A percentile compares a stretch with the other conserved stretches of the same genome.
Conservation (phyloP, 2,113 vertebrate species). For the Hemibagrus wyckioides region DNA sequence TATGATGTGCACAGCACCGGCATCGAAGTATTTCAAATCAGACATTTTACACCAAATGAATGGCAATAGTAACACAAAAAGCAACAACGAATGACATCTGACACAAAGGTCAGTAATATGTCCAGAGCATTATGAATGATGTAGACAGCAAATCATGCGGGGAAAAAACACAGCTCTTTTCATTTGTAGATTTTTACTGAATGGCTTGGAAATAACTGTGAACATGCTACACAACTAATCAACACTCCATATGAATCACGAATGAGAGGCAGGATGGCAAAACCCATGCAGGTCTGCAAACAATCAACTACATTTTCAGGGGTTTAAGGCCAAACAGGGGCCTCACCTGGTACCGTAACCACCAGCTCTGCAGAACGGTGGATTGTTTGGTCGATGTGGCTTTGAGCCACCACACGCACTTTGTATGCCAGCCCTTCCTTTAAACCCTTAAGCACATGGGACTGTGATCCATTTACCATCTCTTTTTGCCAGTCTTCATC, state of each 20-base stretch:
- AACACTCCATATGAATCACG: constrained; percentile 4
- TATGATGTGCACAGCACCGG: not conserved
- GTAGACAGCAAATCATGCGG: constrained; percentile 23
- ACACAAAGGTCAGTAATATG: not conserved
- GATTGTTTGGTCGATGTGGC: constrained; percentile 78
- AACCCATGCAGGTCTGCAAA: constrained; percentile 27
- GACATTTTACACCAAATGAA: not conserved
- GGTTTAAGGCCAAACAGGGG: constrained; percentile 55
- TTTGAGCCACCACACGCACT: constrained; percentile 88
- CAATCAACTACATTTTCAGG: constrained; percentile 19
- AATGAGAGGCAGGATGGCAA: not conserved
- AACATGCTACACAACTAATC: not conserved
- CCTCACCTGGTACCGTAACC: constrained; percentile 95
- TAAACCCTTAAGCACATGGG: constrained; percentile 88
- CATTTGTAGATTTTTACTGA: not conserved
- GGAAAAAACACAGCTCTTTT: not conserved
- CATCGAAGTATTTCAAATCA: not conserved
- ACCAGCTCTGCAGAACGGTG: constrained; percentile 84
- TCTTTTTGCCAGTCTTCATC: constrained; percentile 93
- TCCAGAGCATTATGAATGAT: not conserved
- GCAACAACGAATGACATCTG: not conserved
- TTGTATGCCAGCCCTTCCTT: constrained; percentile 90
- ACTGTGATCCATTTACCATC: constrained; percentile 89
- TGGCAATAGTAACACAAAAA: not conserved
- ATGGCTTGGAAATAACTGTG: constrained; percentile 46